Percentiles rank a stretch among this genome's conserved stretches.
Evolutionary conservation across 2,797 vertebrate species (phyloP).

Genomic region (Arctocebus calabarensis): DNA sequence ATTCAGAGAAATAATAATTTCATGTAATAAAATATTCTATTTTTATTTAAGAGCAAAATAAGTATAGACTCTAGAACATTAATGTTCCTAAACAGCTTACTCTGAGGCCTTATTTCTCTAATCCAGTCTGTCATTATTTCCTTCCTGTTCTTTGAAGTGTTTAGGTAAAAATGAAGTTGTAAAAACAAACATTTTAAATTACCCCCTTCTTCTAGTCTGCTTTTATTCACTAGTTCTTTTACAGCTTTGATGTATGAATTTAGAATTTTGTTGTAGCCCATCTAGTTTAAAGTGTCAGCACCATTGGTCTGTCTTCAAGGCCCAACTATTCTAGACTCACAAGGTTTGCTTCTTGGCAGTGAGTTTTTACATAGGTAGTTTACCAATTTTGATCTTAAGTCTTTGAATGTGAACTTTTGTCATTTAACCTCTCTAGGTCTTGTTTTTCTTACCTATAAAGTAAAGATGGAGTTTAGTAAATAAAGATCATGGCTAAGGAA

Average conservation of each 20-base stretch:
- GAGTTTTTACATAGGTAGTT: neutral
- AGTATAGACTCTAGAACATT: neutral
- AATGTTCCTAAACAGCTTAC: neutral
- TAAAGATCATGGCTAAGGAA: neutral
- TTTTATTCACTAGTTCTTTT: neutral
- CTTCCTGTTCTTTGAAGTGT: slow-evolving; percentile 8
- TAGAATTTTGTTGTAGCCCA: neutral
- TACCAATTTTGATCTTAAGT: slow-evolving; percentile 21
- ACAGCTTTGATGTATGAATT: neutral
- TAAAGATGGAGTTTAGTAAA: slow-evolving; percentile 38
- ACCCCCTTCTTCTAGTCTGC: neutral
- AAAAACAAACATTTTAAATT: slow-evolving; percentile 47
- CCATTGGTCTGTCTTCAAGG: neutral
- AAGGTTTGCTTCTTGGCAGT: neutral
- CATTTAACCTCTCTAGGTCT: neutral
- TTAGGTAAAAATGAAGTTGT: slow-evolving; percentile 27
- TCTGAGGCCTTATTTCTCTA: neutral
- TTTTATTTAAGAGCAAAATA: slow-evolving; percentile 49
- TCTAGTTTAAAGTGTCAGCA: neutral
- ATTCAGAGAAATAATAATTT: neutral
- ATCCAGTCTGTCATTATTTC: neutral
- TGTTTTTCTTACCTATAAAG: slow-evolving; percentile 46
- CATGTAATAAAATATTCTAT: neutral
- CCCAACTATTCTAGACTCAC: neutral
- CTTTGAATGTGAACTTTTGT: slow-evolving; percentile 5